Evolutionary conservation across 1,140 invertebrate genomes (phyloP).

Genomic region (Matsumurasca onukii): DNA sequence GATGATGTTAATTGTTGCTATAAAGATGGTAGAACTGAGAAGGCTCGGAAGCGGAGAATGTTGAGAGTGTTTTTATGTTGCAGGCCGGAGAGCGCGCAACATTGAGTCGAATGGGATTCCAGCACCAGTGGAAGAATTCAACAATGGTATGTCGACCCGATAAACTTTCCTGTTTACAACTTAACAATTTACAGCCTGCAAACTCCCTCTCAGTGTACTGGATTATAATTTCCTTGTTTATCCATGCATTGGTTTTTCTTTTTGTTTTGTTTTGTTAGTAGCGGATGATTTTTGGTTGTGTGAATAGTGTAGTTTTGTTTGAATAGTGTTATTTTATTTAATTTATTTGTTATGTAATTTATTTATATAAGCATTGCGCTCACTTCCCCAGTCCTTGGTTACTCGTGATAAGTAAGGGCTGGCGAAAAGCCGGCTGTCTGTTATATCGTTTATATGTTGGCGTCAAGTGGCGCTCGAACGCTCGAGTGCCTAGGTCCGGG

Average conservation of each 20-base stretch:
- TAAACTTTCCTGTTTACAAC: too few relatives aligned
- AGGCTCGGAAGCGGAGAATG: slow-evolving; percentile 11
- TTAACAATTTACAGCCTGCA: too few relatives aligned
- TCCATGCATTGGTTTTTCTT: neutral
- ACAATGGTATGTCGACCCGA: slow-evolving; percentile 30
- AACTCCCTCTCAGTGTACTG: neutral
- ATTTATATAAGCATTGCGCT: too few relatives aligned
- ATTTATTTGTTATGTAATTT: neutral
- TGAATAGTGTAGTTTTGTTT: neutral
- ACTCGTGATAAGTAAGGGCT: too few relatives aligned
- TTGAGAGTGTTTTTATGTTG: slow-evolving; percentile 23
- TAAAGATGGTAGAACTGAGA: slow-evolving; percentile 5
- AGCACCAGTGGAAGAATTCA: slow-evolving; percentile 35
- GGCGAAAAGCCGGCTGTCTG: too few relatives aligned
- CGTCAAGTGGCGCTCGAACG: neutral
- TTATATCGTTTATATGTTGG: neutral
- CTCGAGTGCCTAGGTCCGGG: too few relatives aligned
- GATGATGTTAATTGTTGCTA: too few relatives aligned
- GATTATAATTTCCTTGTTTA: slow-evolving; percentile 1
- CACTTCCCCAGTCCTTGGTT: too few relatives aligned
- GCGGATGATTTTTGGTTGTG: too few relatives aligned
- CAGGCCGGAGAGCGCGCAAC: slow-evolving; percentile 31
- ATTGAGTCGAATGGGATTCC: slow-evolving; percentile 35
- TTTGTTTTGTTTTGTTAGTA: too few relatives aligned
- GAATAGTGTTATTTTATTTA: neutral